These are phyloP conservation scores for Phocides pigmalion DNA, from an alignment of 1,140 invertebrate genomes.

Conservation along the genomic window DNA sequence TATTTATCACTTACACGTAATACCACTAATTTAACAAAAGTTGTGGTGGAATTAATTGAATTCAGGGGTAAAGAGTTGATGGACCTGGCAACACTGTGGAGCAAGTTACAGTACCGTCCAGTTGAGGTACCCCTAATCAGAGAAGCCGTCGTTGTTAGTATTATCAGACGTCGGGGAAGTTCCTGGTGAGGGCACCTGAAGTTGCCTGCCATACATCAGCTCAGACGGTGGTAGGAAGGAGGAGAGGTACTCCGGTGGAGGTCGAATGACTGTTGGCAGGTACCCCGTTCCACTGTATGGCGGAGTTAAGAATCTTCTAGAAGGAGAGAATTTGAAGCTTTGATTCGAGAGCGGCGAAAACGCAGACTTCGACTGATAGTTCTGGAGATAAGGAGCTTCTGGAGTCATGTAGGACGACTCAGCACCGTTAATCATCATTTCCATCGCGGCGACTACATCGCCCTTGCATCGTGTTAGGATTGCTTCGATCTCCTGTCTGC, in stretches of 20 bases:
- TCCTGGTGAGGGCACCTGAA: constrained; percentile 74
- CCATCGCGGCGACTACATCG: constrained; percentile 95
- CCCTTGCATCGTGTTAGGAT: constrained; percentile 91
- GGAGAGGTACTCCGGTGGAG: constrained; percentile 81
- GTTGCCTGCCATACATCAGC: constrained; percentile 74
- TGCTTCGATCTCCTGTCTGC: constrained; percentile 92
- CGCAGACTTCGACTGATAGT: constrained; percentile 85
- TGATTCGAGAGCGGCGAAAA: constrained; percentile 89
- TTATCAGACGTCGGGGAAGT: constrained; percentile 81
- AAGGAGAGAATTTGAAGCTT: constrained; percentile 84
- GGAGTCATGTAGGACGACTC: constrained; percentile 72
- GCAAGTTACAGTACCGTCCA: constrained; percentile 59
- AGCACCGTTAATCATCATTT: constrained; percentile 90
- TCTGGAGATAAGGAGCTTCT: constrained; percentile 74
- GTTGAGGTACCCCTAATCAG: constrained; percentile 71
- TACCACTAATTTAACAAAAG: too few relatives aligned
- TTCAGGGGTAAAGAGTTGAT: not conserved
- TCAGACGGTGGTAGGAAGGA: constrained; percentile 77
- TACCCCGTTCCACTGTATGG: constrained; percentile 92
- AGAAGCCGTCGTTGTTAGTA: constrained; percentile 80
- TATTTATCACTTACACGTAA: too few relatives aligned
- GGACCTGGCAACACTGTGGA: not conserved
- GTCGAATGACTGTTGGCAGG: constrained; percentile 90
- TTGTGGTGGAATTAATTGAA: not conserved
- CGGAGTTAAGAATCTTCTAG: constrained; percentile 88